Conservation (phyloP, 2,113 vertebrate genomes). For the Corythaixoides concolor region DNA sequence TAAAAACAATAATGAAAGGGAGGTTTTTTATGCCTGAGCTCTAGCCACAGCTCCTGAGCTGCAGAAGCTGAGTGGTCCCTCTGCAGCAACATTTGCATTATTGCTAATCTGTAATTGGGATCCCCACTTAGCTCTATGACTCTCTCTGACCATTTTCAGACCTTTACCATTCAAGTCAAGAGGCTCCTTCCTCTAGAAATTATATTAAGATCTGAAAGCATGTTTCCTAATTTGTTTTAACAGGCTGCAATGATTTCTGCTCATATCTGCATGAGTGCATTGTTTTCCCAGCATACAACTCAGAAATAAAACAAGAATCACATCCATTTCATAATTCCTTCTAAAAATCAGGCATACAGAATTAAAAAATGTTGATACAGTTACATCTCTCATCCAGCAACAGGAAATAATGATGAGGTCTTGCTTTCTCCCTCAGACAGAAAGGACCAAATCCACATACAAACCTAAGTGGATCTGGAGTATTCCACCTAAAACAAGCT, state of each 20-base stretch:
- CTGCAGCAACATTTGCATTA: constrained; percentile 57
- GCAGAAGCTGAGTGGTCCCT: constrained; percentile 32
- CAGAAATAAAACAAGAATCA: background rate
- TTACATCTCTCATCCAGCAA: background rate
- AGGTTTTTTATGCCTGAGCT: background rate
- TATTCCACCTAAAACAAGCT: background rate
- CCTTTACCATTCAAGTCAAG: constrained; percentile 56
- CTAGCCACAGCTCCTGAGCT: constrained; percentile 10
- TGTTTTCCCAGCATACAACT: background rate
- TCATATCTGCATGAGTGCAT: background rate
- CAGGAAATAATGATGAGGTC: background rate
- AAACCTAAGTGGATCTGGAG: background rate
- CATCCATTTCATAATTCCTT: background rate
- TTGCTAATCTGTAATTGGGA: constrained; percentile 50
- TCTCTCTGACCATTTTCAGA: constrained; percentile 63
- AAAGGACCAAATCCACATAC: background rate
- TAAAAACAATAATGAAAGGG: constrained; percentile 48
- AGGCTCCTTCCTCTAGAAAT: constrained; percentile 37
- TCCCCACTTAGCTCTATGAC: constrained; percentile 55
- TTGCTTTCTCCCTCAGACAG: background rate
- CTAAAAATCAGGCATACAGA: background rate
- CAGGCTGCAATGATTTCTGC: constrained; percentile 11
- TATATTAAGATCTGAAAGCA: constrained; percentile 47
- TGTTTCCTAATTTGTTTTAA: constrained; percentile 29
- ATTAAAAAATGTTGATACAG: background rate